Percentiles rank a stretch among this genome's conserved stretches.
These are phyloP conservation scores for Chesias legatella DNA, from an alignment of 2,888 invertebrate genomes.

Conservation along the genomic window DNA sequence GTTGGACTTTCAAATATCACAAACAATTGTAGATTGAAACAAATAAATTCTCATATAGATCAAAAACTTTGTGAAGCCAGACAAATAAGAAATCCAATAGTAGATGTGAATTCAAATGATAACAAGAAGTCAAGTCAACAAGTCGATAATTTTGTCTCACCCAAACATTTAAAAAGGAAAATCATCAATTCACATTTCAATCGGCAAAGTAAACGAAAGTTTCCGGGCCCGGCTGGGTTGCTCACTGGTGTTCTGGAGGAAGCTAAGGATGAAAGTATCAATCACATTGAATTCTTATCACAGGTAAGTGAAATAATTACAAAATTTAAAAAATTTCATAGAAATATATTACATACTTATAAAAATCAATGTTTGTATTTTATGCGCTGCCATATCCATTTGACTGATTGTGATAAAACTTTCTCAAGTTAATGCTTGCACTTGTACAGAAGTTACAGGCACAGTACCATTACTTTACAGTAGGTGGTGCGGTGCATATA, in stretches of 20 bases:
- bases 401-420: too few relatives aligned
- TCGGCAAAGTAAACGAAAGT: slow-evolving; percentile 65
- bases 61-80: too few relatives aligned
- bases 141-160: slow-evolving; percentile 31
- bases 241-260: slow-evolving; percentile 55
- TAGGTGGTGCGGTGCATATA: too few relatives aligned
- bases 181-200: slow-evolving; percentile 65
- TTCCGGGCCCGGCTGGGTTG: slow-evolving; percentile 71
- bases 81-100: too few relatives aligned
- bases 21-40: background rate
- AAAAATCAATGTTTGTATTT: too few relatives aligned
- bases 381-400: too few relatives aligned
- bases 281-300: slow-evolving; percentile 64
- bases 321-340: too few relatives aligned
- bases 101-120: background rate
- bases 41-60: background rate
- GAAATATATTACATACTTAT: too few relatives aligned
- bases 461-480: too few relatives aligned
- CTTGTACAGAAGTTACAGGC: too few relatives aligned
- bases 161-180: slow-evolving; percentile 62
- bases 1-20: background rate
- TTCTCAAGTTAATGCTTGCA: too few relatives aligned
- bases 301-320: too few relatives aligned
- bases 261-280: slow-evolving; percentile 54
- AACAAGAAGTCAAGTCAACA: slow-evolving; percentile 1